Percentiles rank a stretch among this genome's conserved stretches.
Evolutionary conservation across 2,888 invertebrate genomes (phyloP).

Genomic region (Temnothorax ravouxi): DNA sequence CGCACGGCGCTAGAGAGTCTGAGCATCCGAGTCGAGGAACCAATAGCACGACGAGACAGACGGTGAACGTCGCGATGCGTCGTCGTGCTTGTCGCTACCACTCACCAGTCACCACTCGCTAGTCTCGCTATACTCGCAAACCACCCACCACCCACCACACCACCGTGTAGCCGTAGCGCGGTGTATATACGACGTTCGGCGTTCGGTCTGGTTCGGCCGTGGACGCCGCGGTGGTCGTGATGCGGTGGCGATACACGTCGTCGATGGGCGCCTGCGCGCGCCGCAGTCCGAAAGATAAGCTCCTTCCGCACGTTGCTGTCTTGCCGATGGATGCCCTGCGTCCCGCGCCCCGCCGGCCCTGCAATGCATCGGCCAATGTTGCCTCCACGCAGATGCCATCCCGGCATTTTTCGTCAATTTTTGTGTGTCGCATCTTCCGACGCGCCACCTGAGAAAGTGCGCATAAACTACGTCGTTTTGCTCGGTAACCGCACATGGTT

Average conservation of each 20-base stretch:
- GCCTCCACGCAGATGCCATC: not conserved
- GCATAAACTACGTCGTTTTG: no score
- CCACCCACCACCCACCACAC: not conserved
- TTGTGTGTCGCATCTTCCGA: no score
- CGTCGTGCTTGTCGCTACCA: conserved; percentile 13
- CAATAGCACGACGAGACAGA: not conserved
- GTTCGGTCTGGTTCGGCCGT: not conserved
- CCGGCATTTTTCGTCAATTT: no score
- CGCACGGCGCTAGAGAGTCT: not conserved
- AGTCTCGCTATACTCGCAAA: not conserved
- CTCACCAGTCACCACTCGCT: not conserved
- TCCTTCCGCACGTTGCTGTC: not conserved
- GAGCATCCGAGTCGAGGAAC: not conserved
- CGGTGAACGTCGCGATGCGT: conserved; percentile 13
- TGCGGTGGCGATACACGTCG: not conserved
- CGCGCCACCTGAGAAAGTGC: no score
- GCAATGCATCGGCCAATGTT: not conserved
- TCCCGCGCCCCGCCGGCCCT: not conserved
- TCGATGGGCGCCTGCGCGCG: conserved; percentile 42
- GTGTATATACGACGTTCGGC: no score
- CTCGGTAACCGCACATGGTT: no score
- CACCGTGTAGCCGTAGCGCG: not conserved
- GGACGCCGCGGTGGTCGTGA: not conserved
- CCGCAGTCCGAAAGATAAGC: not conserved
- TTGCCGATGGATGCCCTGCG: conserved; percentile 5